Conservation (phyloP, 2,888 invertebrate genomes). For the Ennomos erosarius region DNA sequence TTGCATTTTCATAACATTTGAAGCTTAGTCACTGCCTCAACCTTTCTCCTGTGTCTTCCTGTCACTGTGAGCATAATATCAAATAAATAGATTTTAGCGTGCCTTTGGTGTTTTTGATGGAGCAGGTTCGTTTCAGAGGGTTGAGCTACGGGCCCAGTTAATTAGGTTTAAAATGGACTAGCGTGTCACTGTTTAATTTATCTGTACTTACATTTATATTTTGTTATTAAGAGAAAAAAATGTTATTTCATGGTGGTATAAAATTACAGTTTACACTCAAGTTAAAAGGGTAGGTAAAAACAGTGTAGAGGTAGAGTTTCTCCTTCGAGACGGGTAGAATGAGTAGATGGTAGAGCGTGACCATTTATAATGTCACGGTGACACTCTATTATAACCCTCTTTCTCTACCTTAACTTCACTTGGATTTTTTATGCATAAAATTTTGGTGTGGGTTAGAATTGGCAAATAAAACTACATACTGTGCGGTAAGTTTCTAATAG, state of each 20-base stretch:
- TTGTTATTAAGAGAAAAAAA: constrained; percentile 16
- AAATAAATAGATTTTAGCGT: constrained; percentile 72
- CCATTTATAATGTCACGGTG: constrained; percentile 82
- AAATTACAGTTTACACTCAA: constrained; percentile 7
- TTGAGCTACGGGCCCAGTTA: constrained; percentile 16
- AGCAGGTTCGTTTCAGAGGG: constrained; percentile 45
- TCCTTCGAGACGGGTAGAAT: constrained; percentile 45
- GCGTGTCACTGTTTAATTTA: not conserved
- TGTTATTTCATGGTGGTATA: no score
- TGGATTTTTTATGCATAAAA: constrained; percentile 38
- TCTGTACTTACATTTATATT: not conserved
- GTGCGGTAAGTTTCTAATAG: no score
- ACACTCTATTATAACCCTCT: constrained; percentile 74
- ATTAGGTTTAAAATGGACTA: constrained; percentile 19
- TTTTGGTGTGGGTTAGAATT: constrained; percentile 32
- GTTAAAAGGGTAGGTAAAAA: constrained; percentile 67
- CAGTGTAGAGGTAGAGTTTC: constrained; percentile 55
- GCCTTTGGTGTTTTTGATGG: constrained; percentile 60
- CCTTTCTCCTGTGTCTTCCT: constrained; percentile 1
- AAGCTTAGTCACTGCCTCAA: constrained; percentile 4
- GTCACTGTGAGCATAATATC: constrained; percentile 54
- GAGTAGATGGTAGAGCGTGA: constrained; percentile 47
- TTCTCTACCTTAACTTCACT: constrained; percentile 30
- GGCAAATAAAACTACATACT: not conserved
- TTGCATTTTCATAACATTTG: no score